phyloP scores from a whole-genome alignment of 2,797 vertebrate species.

The Sibirionetta formosa region DNA sequence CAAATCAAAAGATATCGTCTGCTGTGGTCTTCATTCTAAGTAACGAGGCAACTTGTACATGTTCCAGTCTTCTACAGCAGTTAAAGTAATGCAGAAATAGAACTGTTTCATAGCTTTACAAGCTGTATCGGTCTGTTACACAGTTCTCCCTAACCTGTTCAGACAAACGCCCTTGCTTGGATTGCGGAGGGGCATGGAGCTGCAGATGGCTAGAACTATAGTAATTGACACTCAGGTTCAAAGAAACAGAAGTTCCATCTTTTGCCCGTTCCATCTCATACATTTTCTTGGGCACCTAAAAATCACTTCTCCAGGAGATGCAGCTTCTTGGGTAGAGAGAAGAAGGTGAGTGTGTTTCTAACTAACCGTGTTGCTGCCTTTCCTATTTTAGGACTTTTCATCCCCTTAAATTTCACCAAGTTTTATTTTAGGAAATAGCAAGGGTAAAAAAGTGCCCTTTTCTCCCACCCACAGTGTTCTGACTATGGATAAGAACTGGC shows the following conservation, averaged over 20 bases:
- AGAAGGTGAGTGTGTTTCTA: background rate
- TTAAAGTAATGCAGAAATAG: too few species aligned
- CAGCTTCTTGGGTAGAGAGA: background rate
- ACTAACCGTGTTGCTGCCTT: background rate
- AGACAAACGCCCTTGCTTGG: background rate
- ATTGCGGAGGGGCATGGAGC: too few species aligned
- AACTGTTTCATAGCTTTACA: too few species aligned
- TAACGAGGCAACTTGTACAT: too few species aligned
- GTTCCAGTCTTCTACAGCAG: too few species aligned
- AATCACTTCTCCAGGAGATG: background rate
- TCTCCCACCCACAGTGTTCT: slow-evolving; percentile 60
- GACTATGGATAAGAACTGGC: slow-evolving; percentile 50
- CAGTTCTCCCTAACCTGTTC: background rate
- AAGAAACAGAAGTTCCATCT: background rate
- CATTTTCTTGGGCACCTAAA: background rate
- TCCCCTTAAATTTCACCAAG: slow-evolving; percentile 32
- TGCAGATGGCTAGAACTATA: background rate
- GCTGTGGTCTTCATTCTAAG: too few species aligned
- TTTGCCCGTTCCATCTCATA: background rate
- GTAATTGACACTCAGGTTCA: background rate
- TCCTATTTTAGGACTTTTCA: slow-evolving; percentile 35
- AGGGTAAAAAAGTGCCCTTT: slow-evolving; percentile 55
- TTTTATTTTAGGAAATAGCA: slow-evolving; percentile 60
- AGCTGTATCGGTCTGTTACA: too few species aligned
- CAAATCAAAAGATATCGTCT: too few species aligned